Base-by-base conservation (phyloP, 2,888 invertebrate genomes). In the Rhabditoides inermis region DNA sequence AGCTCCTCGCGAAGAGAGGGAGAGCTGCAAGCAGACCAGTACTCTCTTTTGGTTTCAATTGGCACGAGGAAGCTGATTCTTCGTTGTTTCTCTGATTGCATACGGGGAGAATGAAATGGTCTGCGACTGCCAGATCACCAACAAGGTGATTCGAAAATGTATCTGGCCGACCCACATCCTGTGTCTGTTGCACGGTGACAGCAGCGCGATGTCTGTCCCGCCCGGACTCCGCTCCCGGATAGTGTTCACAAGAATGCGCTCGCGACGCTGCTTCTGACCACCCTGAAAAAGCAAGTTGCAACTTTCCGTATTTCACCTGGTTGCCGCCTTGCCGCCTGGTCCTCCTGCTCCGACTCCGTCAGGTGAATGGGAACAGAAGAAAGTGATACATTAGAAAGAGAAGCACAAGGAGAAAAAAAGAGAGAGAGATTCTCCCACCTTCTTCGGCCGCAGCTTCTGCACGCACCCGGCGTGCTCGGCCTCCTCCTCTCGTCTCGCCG, bases 151-250 rank as follows among this genome's bases (percentile, higher is more conserved):
- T 7, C 40, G 7, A 18, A 39, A 20, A 10, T n/a, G 40, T n/a
- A 39, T 7, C 22, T 39, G 40, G 22, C 22, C 22, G 20, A 39
- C 53, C 18, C 25, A 48, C 41, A 10, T 28, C 1, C 39, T 39
- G 20, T 40, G 51, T 18, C 45, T 30, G 30, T 61, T 49, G 49
- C 58, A 60, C 12, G 67, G 67, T 22, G 55, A 51, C 2, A 61
- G 52, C 39, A 68, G 53, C 5, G 63, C 60, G 10, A 51, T 52
- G 36, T 68, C 68, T 12, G 68, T 68, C 23, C 68, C 68, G 28
- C 68, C 68, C 1, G 66, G 63, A 53, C 66, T 66, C 26, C 68
- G 46, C 7, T 66, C 66, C 23, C 68, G 30, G 20, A 58, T 51
- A 22, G 60, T 56, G 41, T 63, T 63, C 25, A 65, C 54, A 35